Percentiles rank a stretch among this genome's conserved stretches.
These are phyloP conservation scores for Drosophila testacea DNA, from an alignment of 2,888 invertebrate species.

Conservation along the genomic window DNA sequence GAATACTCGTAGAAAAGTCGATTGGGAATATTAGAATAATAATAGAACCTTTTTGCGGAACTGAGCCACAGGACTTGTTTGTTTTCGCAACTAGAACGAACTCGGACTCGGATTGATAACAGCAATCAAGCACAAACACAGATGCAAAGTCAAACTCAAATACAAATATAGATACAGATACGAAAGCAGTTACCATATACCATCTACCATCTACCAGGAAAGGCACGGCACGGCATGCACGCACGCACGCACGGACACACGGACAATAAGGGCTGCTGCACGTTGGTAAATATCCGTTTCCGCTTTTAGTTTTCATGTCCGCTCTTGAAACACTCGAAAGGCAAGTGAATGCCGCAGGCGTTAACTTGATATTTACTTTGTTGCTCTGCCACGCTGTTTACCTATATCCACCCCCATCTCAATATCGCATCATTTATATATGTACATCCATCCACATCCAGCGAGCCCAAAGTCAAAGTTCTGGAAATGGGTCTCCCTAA, in stretches of 20 bases:
- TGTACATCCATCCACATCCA: background rate
- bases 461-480: conserved; percentile 1
- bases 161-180: conserved; percentile 6
- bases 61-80: conserved; percentile 24
- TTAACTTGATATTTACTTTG: conserved; percentile 80
- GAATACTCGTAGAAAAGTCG: conserved; percentile 25
- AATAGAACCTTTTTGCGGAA: conserved; percentile 29
- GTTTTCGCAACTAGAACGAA: conserved; percentile 11
- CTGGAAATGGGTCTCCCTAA: conserved; percentile 27
- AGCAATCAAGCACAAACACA: conserved; percentile 45
- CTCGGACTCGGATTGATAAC: conserved; percentile 45
- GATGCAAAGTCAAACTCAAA: conserved; percentile 18
- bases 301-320: conserved; percentile 74
- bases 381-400: conserved; percentile 66
- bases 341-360: conserved; percentile 70
- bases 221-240: conserved; percentile 5
- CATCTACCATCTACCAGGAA: conserved; percentile 5
- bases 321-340: conserved; percentile 45
- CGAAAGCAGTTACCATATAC: background rate
- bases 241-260: conserved; percentile 63
- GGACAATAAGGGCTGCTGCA: conserved; percentile 56
- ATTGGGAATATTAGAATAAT: conserved; percentile 46
- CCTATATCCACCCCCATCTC: conserved; percentile 43
- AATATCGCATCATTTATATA: conserved; percentile 32
- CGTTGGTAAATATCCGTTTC: conserved; percentile 77